Conservation (phyloP, 1,140 invertebrate species). For the Leptonema lineaticorne region DNA sequence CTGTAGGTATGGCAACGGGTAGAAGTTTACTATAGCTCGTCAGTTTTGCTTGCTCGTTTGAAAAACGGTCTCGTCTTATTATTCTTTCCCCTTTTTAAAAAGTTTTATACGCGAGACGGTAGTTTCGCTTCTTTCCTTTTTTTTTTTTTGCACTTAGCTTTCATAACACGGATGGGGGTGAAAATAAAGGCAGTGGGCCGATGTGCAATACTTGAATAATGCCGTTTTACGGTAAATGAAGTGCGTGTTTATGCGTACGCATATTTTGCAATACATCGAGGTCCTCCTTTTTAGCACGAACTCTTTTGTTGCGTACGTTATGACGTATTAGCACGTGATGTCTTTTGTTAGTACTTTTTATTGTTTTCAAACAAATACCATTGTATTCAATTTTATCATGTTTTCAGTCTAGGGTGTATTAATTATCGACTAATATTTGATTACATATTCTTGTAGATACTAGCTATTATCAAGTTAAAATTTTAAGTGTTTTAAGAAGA, state of each 20-base stretch:
- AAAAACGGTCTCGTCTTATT: neutral
- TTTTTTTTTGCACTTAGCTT: slow-evolving; percentile 14
- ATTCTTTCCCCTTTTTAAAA: slow-evolving; percentile 10
- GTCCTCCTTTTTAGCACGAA: slow-evolving; percentile 1
- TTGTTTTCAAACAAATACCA: too few species aligned
- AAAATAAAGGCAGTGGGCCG: slow-evolving; percentile 20
- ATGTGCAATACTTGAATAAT: slow-evolving; percentile 9
- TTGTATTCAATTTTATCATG: too few species aligned
- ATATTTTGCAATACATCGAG: slow-evolving; percentile 18
- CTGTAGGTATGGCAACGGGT: neutral
- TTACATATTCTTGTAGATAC: too few species aligned
- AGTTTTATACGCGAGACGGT: slow-evolving; percentile 18
- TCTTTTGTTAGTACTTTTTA: neutral
- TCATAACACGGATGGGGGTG: slow-evolving; percentile 5
- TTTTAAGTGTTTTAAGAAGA: too few species aligned
- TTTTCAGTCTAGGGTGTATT: too few species aligned
- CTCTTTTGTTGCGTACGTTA: too few species aligned
- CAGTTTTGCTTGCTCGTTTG: neutral
- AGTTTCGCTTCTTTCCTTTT: slow-evolving; percentile 29
- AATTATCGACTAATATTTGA: too few species aligned
- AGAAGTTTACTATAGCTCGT: slow-evolving; percentile 3
- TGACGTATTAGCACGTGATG: neutral
- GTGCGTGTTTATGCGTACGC: slow-evolving; percentile 9
- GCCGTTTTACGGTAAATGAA: slow-evolving; percentile 34
- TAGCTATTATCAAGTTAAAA: too few species aligned